Base-by-base conservation (phyloP, 2,888 invertebrate genomes). In the Prenolepis imparis region DNA sequence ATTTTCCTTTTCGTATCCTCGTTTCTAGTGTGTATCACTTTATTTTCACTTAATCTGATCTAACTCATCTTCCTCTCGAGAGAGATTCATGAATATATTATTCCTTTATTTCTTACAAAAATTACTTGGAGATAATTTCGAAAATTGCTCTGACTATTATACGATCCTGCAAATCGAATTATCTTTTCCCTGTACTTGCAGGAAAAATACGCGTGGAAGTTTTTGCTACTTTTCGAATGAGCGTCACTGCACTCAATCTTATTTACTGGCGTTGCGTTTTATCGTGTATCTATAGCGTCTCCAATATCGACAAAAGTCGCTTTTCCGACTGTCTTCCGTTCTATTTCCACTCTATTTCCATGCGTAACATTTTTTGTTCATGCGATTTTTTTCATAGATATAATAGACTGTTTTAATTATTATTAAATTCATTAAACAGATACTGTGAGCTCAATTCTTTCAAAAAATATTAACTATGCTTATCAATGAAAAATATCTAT, bases 281-380 rank as follows among this genome's bases (percentile, higher is more conserved):
- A 57, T 67, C 77, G 78, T 44, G 44, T 24, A 77, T 63, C 87
- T 84, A 86, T 59, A 64, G 36, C 82, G 77, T 74, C 84, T 67
- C 57, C 75, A 68, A 89, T 86, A 89, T 87, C 77, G 82, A 8
- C 21, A 85, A 84, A 8, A 52, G 52, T n/a, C 84, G 83, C 82
- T 80, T 82, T 77, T 82, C 80, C 73, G 18, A 63, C 61, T 86
- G 85, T 87, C 83, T 85, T 41, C 80, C 78, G 85, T 89, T 89
- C n/a, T n/a, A n/a, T n/a, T 87, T 89, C 86, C 63, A 32, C 68
- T 57, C 78, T 82, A 87, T 89, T 89, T 87, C 86, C 63, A 67
- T 48, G 32, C 24, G 41, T 64, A 57, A 66, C 83, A 75, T 75
- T 83, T 72, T 80, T 66, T 36, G 74, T 41, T n/a, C 12, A 68